A percentile compares a stretch with the other conserved stretches of the same genome.
phyloP scores from a whole-genome alignment of 2,113 vertebrate species.

The Salvator merianae region DNA sequence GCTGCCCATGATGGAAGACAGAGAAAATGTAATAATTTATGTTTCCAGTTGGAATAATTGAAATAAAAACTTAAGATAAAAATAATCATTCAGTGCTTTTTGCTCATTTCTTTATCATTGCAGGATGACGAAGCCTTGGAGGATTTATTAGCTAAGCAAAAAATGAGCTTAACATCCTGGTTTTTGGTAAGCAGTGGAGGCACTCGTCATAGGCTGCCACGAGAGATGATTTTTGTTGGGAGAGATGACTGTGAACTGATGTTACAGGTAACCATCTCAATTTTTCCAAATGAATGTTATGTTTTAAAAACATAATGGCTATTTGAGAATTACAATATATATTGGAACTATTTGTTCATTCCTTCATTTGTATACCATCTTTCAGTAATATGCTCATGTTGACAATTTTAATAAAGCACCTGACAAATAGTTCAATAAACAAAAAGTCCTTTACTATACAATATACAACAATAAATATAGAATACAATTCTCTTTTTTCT shows the following conservation, averaged over 20 bases:
- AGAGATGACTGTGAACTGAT: conserved; percentile 99
- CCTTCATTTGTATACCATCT: too few species aligned
- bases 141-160: conserved; percentile 80
- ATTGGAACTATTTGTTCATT: background rate
- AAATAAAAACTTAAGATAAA: conserved; percentile 58
- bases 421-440: too few species aligned
- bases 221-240: conserved; percentile 99
- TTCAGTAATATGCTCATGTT: too few species aligned
- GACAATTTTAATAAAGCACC: too few species aligned
- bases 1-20: background rate
- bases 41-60: conserved; percentile 54
- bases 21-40: background rate
- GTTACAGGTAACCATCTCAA: conserved; percentile 88
- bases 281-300: conserved; percentile 28
- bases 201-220: conserved; percentile 94
- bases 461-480: too few species aligned
- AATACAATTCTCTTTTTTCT: too few species aligned
- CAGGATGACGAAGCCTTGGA: conserved; percentile 90
- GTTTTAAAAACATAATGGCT: conserved; percentile 3
- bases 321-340: conserved; percentile 25
- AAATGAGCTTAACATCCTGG: conserved; percentile 99
- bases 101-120: conserved; percentile 47
- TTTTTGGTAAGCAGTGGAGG: conserved; percentile 99
- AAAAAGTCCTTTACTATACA: too few species aligned
- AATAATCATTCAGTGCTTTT: conserved; percentile 63